Base-by-base conservation (phyloP, 2,888 invertebrate genomes). In the Taphrorychus bicolor region DNA sequence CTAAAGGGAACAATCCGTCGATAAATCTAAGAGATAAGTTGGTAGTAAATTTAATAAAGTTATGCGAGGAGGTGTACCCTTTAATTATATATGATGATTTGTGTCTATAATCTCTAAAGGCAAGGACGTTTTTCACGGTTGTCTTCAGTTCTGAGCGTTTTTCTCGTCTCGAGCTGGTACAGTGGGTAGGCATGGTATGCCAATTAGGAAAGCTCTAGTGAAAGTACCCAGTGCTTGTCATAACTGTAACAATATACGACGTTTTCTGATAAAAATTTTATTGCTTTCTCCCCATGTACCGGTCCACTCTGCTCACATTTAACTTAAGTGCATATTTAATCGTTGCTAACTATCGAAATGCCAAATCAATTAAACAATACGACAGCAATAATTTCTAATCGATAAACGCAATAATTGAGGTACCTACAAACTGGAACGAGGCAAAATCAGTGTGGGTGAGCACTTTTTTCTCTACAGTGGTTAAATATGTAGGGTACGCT, bases 41-140 rank as follows among this genome's bases (percentile, higher is more conserved):
- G 48, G 48, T 48, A 63, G 59, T 62, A 49, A 68, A 68, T 62
- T 68, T 68, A 68, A 68, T 68, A 63, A 68, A 68, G 68, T 51
- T 60, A 56, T 60, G 66, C 60, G 32, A 32, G 32, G 32, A 32
- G 32, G 32, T 32, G 32, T 32, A 32, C 32, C 32, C 32, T 32
- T 32, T 32, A 32, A 32, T 32, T 32, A 32, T 32, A 11, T 32
- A 32, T 32, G 32, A 32, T 32, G 32, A 32, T 32, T 32, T 32
- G 32, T 32, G 32, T 32, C 32, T 32, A 32, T 32, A 32, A 11
- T 32, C 32, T 32, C 32, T 11, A 32, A 32, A 32, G 32, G 32
- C 32, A 32, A 32, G 32, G 32, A 32, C 32, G 32, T 32, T 32
- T 32, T 32, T 32, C 32, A 32, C 32, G 32, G 32, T 32, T 32